Evolutionary conservation across 2,113 vertebrate species (phyloP), one percentile per base, ranked within the genome.

Genomic region (Dicrurus megarhynchus): DNA sequence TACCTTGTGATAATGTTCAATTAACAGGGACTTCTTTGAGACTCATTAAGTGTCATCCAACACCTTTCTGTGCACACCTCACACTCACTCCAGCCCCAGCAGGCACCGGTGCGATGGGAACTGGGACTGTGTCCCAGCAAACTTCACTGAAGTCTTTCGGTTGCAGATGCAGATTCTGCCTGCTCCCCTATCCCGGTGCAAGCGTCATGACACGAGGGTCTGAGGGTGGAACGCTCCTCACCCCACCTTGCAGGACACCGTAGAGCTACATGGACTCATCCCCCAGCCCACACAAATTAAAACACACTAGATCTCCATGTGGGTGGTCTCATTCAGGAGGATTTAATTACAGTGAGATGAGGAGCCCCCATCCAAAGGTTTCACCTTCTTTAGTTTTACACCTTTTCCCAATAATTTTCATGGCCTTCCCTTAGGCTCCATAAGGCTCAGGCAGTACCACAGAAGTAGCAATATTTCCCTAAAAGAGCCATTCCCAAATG

Each of bases 101-200:
- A 9, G 7, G 30, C 12, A n/a, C 42, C 19, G 5, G 1, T 1
- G 5, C 19, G 30, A 12, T 22, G 41, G 50, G 13, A 24, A 26
- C n/a, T 0, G 28, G 69, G 44, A n/a, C 9, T 3, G 0, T 3
- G 8, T 19, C 39, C 33, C 68, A 63, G 44, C 8, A 69, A 49
- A 63, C 28, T 32, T 23, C 16, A 32, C 71, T 21, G 0, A 41
- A 16, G 1, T 10, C 84, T 41, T 6, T 13, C 32, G 0, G 3
- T 2, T 64, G 39, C 77, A 55, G 76, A 5, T 9, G 26, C 37
- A 67, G 65, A 8, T 14, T 6, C 33, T 46, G 44, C 33, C 89
- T 33, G 55, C 20, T 82, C 70, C 35, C n/a, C 55, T 32, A 0
- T 11, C 37, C 46, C 5, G 20, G 22, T 16, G 9, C 19, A 49